Base-by-base conservation (phyloP, 2,113 vertebrate species). In the Rhinopomastus cyanomelas region DNA sequence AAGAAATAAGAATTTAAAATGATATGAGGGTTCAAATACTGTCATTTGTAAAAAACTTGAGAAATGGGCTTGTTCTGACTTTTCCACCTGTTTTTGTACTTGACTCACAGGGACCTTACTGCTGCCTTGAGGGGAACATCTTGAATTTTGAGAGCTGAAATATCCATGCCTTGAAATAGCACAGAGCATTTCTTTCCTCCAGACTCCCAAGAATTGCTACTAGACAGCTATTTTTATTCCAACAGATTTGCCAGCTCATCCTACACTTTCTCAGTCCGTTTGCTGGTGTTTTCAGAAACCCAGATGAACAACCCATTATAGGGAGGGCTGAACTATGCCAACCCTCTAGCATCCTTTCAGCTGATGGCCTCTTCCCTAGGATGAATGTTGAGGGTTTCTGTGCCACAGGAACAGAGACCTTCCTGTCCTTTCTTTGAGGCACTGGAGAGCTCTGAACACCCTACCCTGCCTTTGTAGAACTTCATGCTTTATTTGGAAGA, bases 181-280 rank as follows among this genome's bases (percentile, higher is more conserved):
- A 62, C 0, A 0, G 49, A 59, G 20, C 32, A 64, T 75, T 85
- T 93, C 89, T 92, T 93, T 69, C 53, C 53, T 75, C n/a, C 49
- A 89, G 85, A 25, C 39, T 87, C 66, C 16, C 44, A 80, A 85
- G 82, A 55, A 81, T 3, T 89, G 5, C 3, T 51, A 81, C 1
- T 2, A 86, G 73, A 78, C 49, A 81, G 77, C 67, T 95, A 92
- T 91, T 89, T 91, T 94, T 91, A 72, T 25, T 36, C 22, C 25
- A 46, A 14, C 61, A 51, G 57, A 61, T 74, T 65, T 88, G 36
- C 73, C 61, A 86, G 53, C 77, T 95, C 77, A 26, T 78, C 20
- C 59, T 84, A 39, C 25, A 14, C 20, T 68, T 75, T 86, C 49
- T 89, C 34, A 71, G 37, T 22, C n/a, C 48, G 34, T 56, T 71